Base-by-base conservation (phyloP, 2,797 vertebrate species). In the Pelodytes ibericus region DNA sequence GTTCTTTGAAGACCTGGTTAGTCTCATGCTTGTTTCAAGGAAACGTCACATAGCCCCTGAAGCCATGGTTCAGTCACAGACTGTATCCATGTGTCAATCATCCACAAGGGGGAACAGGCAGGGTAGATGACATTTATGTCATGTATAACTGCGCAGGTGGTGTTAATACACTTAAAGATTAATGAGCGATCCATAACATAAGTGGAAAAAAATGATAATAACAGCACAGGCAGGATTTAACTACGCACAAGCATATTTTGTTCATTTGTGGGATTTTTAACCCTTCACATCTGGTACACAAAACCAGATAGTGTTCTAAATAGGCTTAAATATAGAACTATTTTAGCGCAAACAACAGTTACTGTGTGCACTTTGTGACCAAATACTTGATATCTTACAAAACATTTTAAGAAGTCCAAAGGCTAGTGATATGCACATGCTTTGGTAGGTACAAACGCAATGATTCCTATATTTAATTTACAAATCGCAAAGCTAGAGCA, bases 131-230 rank as follows among this genome's bases (percentile, higher is more conserved):
- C 66, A 44, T 70, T 26, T 79, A 60, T 70, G 66, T 39, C 53
- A 76, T 74, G 65, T 63, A 3, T 56, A 57, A 59, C 2, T 44
- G 63, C 66, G 33, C 71, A 64, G 10, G 47, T 69, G 74, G 51
- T 65, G 78, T 25, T 53, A 64, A 39, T 25, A 70, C 47, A 60
- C 66, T 75, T 74, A 59, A 82, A 74, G 3, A 76, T 76, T 76
- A 76, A 77, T 71, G 74, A 24, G 56, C 11, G 27, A 64, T 33
- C 56, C 74, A 77, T 77, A 75, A 68, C 41, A 75, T 39, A 77
- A 64, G 33, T 64, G 60, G 66, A 47, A 47, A 24, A 53, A 64
- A 65, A 69, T 57, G 13, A 71, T 71, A 70, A 63, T 63, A 57
- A 44, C 49, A 58, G 62, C 47, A 73, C 16, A 53, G 24, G 16